Evolutionary conservation across 1,140 invertebrate genomes (phyloP), one percentile per base, ranked within the genome.

Genomic region (Ditylenchus dipsaci): DNA sequence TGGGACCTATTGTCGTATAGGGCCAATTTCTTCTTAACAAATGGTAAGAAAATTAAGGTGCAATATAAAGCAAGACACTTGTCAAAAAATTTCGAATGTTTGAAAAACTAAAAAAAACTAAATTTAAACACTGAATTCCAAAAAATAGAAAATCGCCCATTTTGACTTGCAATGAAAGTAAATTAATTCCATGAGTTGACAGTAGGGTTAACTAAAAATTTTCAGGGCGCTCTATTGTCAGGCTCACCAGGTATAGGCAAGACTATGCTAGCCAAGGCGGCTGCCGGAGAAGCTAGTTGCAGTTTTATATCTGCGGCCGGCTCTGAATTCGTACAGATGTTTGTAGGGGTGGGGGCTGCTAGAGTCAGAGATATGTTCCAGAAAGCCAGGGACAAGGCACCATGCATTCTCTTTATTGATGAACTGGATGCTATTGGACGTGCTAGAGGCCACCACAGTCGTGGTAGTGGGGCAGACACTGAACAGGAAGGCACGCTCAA

Each of bases 341-440:
- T 97, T 88, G 95, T 99, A 17, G 95, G 95, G 82, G 95, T 98
- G 68, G 95, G 95, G 73, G 93, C 95, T 0, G 95, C 93, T 0
- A 88, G 95, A 78, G 95, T 98, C 38, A 86, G 95, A 71, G 95
- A 98, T 83, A 95, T 98, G 91, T 99, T 99, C 84, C 85, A 90
- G 0, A 91, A 92, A 89, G 95, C 95, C 0, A 87, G 95, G 59
- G 95, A 97, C 83, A 91, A 97, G 86, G 93, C 95, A 11, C 95
- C 95, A 3, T 98, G 95, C 84, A 98, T 99, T 83, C 86, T 99
- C n/a, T 99, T 99, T 82, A 97, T 98, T 83, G 95, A 99, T 87
- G 95, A 98, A 88, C 97, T 99, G 78, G 95, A 98, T 86, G 95
- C 95, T 3, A 93, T 98, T 43, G 95, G 95, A 60, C 87, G 94